Evolutionary conservation across 1,140 invertebrate genomes (phyloP).

Genomic region (Portunus trituberculatus): DNA sequence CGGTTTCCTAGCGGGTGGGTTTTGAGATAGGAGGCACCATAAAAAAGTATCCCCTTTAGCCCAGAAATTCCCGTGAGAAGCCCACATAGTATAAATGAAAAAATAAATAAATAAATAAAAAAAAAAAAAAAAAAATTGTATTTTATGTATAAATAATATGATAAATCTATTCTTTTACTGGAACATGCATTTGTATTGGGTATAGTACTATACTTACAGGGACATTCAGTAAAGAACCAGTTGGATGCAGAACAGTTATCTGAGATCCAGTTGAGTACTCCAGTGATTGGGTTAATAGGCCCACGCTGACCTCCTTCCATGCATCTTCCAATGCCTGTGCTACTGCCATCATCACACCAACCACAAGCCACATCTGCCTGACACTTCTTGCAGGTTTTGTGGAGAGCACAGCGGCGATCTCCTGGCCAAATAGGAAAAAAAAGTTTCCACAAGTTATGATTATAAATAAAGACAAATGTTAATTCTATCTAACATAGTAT

Average conservation of each 20-base stretch:
- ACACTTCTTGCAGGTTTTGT: slow-evolving; percentile 91
- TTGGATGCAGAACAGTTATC: slow-evolving; percentile 83
- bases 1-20: no score
- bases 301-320: slow-evolving; percentile 86
- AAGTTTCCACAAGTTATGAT: neutral
- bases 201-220: slow-evolving; percentile 82
- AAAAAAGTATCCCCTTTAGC: no score
- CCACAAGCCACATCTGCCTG: slow-evolving; percentile 95
- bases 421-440: slow-evolving; percentile 53
- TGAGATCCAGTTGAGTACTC: slow-evolving; percentile 61
- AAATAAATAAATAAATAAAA: no score
- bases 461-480: no score
- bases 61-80: no score
- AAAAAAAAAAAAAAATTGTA: no score
- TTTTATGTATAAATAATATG: no score
- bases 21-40: no score
- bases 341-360: slow-evolving; percentile 97
- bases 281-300: slow-evolving; percentile 80
- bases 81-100: no score
- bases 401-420: slow-evolving; percentile 83
- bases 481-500: no score
- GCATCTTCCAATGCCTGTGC: slow-evolving; percentile 91
- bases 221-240: slow-evolving; percentile 97
- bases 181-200: no score
- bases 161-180: no score